Evolutionary conservation across 2,888 invertebrate species (phyloP).

Genomic region (Thymelicus sylvestris): DNA sequence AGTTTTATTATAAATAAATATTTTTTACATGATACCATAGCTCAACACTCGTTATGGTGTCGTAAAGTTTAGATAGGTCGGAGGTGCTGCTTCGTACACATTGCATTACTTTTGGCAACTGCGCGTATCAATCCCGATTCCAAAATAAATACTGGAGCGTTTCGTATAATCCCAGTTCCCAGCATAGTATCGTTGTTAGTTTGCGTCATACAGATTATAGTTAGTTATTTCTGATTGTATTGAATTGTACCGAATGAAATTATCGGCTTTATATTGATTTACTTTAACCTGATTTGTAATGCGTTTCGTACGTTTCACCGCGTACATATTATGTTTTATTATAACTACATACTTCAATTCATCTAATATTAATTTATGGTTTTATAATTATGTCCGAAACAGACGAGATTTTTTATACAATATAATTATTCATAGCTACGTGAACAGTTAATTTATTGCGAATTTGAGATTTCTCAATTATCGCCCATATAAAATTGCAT

Average conservation of each 20-base stretch:
- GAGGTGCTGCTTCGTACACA: slow-evolving; percentile 37
- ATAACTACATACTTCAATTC: no score
- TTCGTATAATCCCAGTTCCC: slow-evolving; percentile 1
- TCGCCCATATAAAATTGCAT: slow-evolving; percentile 18
- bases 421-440: no score
- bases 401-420: no score
- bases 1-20: no score
- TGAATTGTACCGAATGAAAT: background rate
- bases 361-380: no score
- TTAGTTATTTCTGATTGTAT: background rate
- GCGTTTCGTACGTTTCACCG: no score
- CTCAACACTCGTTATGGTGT: background rate
- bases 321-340: no score
- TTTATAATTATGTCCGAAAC: no score
- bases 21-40: no score
- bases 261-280: background rate
- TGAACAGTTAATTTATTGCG: background rate
- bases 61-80: background rate
- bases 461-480: slow-evolving; percentile 6
- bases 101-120: slow-evolving; percentile 45
- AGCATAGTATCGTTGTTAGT: background rate
- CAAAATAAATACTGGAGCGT: slow-evolving; percentile 41
- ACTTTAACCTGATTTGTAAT: background rate
- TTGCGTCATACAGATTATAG: background rate
- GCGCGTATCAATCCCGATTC: slow-evolving; percentile 44